A percentile compares a stretch with the other conserved stretches of the same genome.
phyloP scores from a whole-genome alignment of 1,140 invertebrate genomes.

The Stegodyphus mimosarum region DNA sequence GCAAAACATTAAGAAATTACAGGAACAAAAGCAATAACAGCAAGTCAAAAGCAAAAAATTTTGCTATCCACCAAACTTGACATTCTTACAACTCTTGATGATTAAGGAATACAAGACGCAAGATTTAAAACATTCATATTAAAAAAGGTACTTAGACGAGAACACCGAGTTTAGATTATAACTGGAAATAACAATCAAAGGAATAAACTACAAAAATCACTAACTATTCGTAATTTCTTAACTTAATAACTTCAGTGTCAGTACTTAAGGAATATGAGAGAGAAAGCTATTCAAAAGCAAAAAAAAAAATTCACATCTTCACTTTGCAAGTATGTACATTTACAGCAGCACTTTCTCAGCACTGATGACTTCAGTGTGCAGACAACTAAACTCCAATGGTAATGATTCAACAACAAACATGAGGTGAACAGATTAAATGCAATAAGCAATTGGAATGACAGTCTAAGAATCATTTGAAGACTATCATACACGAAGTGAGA shows the following conservation, averaged over 20 bases:
- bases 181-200: constrained; percentile 55
- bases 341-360: constrained; percentile 2
- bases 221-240: constrained; percentile 49
- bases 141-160: constrained; percentile 26
- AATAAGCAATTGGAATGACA: constrained; percentile 54
- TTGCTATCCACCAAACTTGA: background rate
- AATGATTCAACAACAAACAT: constrained; percentile 59
- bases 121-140: constrained; percentile 38
- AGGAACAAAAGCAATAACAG: constrained; percentile 55
- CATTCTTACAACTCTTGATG: constrained; percentile 15
- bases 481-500: constrained; percentile 51
- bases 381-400: constrained; percentile 59
- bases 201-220: constrained; percentile 59
- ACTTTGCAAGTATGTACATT: constrained; percentile 21
- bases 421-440: constrained; percentile 59
- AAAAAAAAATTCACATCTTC: constrained; percentile 6
- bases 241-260: constrained; percentile 33
- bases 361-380: constrained; percentile 33
- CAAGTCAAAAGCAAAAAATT: constrained; percentile 8
- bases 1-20: constrained; percentile 42
- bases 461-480: constrained; percentile 47
- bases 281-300: constrained; percentile 47
- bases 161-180: constrained; percentile 54
- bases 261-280: background rate
- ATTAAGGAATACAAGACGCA: constrained; percentile 13